Base-by-base conservation (phyloP, 2,113 vertebrate genomes). In the Ailuropoda melanoleuca region DNA sequence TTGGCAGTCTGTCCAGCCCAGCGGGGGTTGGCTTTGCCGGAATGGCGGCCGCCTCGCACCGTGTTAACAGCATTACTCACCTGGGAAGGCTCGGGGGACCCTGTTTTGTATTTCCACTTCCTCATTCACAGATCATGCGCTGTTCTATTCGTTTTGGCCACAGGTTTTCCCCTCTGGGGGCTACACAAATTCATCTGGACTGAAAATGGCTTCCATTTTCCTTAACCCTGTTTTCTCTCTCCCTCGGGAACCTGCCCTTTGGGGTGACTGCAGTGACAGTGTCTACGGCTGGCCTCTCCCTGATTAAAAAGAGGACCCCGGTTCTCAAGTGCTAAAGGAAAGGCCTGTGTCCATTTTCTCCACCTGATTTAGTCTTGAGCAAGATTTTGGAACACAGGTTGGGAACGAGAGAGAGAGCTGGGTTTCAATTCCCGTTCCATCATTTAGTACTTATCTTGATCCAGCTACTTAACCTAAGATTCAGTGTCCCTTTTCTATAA, bases 401-500 rank as follows among this genome's bases (percentile, higher is more conserved):
- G 93, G 75, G 31, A 93, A 21, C 24, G 10, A 60, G 37, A 94
- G 62, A 94, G 62, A 82, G 48, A 78, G 10, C n/a, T 83, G 26
- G 29, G 53, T 74, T 70, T 70, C 62, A 78, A 86, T 68, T 93
- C 56, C 26, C 37, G 4, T 13, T 74, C 66, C n/a, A 29, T 77
- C 48, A 26, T 13, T 68, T 29, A 34, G 53, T 66, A 12, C n/a
- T 78, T 88, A 46, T 46, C 46, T 88, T 5, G 0, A 5, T 90
- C 75, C 93, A 88, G 53, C 43, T 81, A 7, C 26, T 80, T 53
- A n/a, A 77, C 62, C 81, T 50, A 34, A 83, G n/a, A 60, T 50
- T 85, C 82, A 10, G 6, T 56, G 24, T 96, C 34, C 68, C 82
- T 94, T 81, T 96, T 12, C 78, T 48, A n/a, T 66, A 58, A 81